Evolutionary conservation across 2,888 invertebrate species (phyloP), one percentile per base, ranked within the genome.

Genomic region (Celastrina argiolus): DNA sequence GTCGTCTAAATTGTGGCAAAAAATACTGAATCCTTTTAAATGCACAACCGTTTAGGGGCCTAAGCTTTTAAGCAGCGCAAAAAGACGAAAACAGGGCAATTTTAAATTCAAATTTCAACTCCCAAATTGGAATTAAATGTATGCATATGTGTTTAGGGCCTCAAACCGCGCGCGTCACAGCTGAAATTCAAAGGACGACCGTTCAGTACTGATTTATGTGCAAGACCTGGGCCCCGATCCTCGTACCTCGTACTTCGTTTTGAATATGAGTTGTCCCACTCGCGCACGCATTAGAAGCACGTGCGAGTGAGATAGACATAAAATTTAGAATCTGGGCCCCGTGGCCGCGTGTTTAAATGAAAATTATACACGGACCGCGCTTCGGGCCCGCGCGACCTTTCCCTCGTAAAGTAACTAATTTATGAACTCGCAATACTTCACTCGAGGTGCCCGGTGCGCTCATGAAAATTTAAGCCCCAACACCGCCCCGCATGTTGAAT

Each of bases 321-420:
- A n/a, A n/a, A n/a, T n/a, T n/a, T n/a, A n/a, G n/a, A n/a, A n/a
- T n/a, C n/a, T n/a, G n/a, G n/a, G n/a, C n/a, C n/a, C n/a, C n/a
- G 86, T 85, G 83, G 84, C 83, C 82, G 83, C 77, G 82, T 84
- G 85, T 85, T 86, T 85, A 85, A 87, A 87, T 84, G 85, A 85
- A 87, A 88, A 88, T 88, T 88, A 86, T 86, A 86, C 85, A 85
- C 83, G 81, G 78, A 79, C 78, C 78, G 77, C 77, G 81, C 80
- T 79, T 81, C 78, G 78, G 80, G 78, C 18, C 45, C 26, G 67
- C 68, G 64, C 71, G 72, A 83, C 84, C 85, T 85, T 85, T 81
- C 82, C 81, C 85, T 83, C 84, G 81, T 85, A 83, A 85, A 84
- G 82, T 87, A 86, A 87, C 85, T 87, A 87, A 87, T 87, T 87